Base-by-base conservation (phyloP, 2,888 invertebrate genomes). In the Schizotus pectinicornis region DNA sequence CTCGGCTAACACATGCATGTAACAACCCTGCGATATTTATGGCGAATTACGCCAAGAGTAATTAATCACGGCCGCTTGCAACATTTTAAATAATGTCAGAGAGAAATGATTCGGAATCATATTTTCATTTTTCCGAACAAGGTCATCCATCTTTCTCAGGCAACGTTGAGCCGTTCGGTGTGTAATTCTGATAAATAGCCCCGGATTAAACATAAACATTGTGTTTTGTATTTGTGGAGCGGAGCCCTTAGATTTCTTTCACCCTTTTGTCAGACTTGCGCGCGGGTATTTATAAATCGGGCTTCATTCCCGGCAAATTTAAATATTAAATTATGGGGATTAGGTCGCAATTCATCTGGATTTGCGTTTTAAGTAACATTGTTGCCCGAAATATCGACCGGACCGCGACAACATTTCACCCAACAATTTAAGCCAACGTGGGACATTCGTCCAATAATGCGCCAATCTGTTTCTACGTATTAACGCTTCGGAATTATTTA, bases 1-100 rank as follows among this genome's bases (percentile, higher is more conserved):
- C 22, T 22, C 22, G 22, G 22, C 22, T 22, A 60, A 59, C 64
- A 61, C 53, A 60, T 61, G 62, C 54, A 64, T 46, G 59, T 56
- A 58, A 48, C 50, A 62, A 63, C 55, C 53, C 31, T 22, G 39
- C 50, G 56, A 61, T 68, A 66, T 70, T 68, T 66, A 66, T 65
- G 63, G 61, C 49, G 61, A 60, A 69, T 68, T 67, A 67, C 54
- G 58, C 14, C 33, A 55, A 56, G 46, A 30, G 64, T 58, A 63
- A 70, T 70, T 68, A 69, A 70, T 70, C 70, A 70, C 43, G 11
- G 47, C 30, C 13, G n/a, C 41, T 34, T 39, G 39, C 45, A 68
- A 69, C 69, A 69, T 73, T 76, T 76, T 73, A 74, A 76, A 76
- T 74, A 73, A 69, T 73, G 73, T 74, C 72, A 70, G 72, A 70